Conservation (phyloP, 2,888 invertebrate species). For the Andrena praecox region DNA sequence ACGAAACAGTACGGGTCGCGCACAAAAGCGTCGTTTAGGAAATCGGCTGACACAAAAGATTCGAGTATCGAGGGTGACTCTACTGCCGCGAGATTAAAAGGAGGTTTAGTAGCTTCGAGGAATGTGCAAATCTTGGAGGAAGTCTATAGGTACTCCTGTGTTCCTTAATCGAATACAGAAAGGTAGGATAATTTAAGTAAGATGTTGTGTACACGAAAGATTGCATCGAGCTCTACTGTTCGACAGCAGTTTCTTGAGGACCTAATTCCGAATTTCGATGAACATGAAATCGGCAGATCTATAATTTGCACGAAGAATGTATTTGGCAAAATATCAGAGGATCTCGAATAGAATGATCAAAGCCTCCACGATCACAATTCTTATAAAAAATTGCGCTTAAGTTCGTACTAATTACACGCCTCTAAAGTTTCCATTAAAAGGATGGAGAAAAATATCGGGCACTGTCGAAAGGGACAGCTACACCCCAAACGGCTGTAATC, state of each 20-base stretch:
- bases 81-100: not conserved
- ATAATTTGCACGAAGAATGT: no score
- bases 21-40: slow-evolving; percentile 1
- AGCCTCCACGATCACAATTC: not conserved
- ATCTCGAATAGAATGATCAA: no score
- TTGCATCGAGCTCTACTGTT: no score
- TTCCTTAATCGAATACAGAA: no score
- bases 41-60: slow-evolving; percentile 1
- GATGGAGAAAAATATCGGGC: not conserved
- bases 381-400: not conserved
- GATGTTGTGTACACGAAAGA: no score
- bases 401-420: not conserved
- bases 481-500: slow-evolving; percentile 24
- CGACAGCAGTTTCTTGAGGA: no score
- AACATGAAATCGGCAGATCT: not conserved
- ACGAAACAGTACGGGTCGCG: not conserved
- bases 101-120: not conserved
- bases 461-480: slow-evolving; percentile 22
- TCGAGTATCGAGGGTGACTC: not conserved
- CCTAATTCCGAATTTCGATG: no score
- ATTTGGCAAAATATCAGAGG: not conserved
- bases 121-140: no score
- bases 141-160: no score
- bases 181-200: no score
- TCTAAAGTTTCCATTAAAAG: not conserved